Conservation (phyloP, 2,797 vertebrate genomes). For the Uromys caudimaculatus region DNA sequence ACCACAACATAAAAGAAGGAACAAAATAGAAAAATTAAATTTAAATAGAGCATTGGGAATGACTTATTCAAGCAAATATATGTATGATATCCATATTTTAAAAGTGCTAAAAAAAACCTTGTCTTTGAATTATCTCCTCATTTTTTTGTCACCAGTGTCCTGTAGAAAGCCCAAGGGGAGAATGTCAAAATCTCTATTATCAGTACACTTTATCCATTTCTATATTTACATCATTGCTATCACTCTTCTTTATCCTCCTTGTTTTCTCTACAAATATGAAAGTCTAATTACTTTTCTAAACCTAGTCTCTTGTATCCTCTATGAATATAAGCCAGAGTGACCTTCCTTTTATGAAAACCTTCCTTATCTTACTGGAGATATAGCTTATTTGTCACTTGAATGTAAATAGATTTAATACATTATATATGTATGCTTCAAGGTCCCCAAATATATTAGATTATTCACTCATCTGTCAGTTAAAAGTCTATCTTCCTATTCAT, state of each 20-base stretch:
- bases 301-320: neutral
- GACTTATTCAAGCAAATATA: constrained; percentile 60
- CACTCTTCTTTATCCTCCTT: neutral
- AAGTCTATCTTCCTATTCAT: neutral
- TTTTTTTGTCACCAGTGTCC: neutral
- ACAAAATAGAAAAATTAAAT: constrained; percentile 43
- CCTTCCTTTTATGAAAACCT: neutral
- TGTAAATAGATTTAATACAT: neutral
- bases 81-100: constrained; percentile 33
- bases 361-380: neutral
- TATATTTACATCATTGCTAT: neutral
- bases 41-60: neutral
- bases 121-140: neutral
- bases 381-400: neutral
- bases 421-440: neutral
- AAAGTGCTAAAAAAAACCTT: neutral
- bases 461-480: neutral
- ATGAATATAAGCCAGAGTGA: neutral
- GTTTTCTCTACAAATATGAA: neutral
- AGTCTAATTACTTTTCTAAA: neutral
- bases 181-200: neutral
- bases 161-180: neutral
- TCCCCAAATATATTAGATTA: neutral
- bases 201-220: neutral
- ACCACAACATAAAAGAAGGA: constrained; percentile 39